Conservation (phyloP, 2,113 vertebrate genomes). For the mouse (Mus musculus) region GRCm39 chr19:23399001-23399500, state of each 20-base stretch:
- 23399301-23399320: neutral
- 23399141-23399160: neutral
- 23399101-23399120: neutral
- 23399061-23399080: neutral
- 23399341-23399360: neutral
- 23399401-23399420: conserved; percentile 15
- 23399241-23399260: conserved; percentile 15
- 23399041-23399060: neutral
- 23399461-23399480: neutral
- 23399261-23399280: neutral
- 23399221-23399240: neutral
- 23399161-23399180: neutral
- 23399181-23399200: neutral
- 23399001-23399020: neutral
- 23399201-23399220: conserved; percentile 4
- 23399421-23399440: neutral
- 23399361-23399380: neutral
- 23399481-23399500: neutral
- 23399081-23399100: neutral
- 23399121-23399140: neutral
- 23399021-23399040: neutral
- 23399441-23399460: neutral
- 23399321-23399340: neutral
- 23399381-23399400: neutral
- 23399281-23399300: neutral